Evolutionary conservation across 2,797 vertebrate genomes (phyloP).

Genomic region (Lophius americanus): DNA sequence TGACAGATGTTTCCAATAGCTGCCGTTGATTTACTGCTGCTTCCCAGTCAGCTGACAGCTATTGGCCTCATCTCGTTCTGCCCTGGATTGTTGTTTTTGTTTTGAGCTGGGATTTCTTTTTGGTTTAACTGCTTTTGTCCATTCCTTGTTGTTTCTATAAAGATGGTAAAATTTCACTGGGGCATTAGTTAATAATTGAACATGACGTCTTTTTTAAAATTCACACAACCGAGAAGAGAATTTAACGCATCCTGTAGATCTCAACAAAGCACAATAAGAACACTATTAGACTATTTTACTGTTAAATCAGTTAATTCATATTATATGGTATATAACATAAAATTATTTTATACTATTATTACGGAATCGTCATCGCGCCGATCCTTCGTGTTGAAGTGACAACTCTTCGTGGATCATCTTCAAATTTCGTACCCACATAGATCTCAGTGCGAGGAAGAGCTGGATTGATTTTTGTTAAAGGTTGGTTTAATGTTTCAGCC

Average conservation of each 20-base stretch:
- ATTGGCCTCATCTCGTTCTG: background rate
- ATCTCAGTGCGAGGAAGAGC: background rate
- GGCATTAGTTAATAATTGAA: conserved; percentile 2
- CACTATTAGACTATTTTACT: background rate
- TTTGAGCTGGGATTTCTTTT: no score
- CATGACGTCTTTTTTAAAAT: conserved; percentile 6
- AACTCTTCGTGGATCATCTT: no score
- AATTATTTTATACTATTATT: no score
- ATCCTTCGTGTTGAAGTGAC: no score
- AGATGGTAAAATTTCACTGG: background rate
- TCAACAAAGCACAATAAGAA: background rate
- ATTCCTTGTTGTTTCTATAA: conserved; percentile 6
- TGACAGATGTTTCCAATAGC: conserved; percentile 55
- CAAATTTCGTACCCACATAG: no score
- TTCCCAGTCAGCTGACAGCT: conserved; percentile 9
- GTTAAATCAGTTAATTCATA: no score
- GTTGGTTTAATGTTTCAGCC: no score
- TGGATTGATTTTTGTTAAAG: no score
- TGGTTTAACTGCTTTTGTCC: background rate
- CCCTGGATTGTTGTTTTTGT: background rate
- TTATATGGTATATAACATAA: no score
- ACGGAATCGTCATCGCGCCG: no score
- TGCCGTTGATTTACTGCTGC: conserved; percentile 52
- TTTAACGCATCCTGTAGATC: conserved; percentile 24
- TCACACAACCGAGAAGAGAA: conserved; percentile 6